Evolutionary conservation across 2,888 invertebrate species (phyloP).

Genomic region (Drosophila mulleri): DNA sequence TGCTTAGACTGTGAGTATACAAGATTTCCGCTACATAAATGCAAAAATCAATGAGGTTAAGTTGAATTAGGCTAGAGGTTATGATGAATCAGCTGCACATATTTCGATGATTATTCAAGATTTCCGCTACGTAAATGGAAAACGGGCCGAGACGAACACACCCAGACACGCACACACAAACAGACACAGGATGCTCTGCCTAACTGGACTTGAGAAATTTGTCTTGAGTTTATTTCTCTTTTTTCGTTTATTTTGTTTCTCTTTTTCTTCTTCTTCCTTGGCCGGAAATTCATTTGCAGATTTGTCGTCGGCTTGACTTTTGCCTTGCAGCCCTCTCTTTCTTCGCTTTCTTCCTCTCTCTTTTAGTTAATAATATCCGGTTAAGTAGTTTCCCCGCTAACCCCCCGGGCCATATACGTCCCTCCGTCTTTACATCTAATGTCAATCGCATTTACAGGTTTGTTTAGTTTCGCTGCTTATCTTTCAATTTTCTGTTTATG

Average conservation of each 20-base stretch:
- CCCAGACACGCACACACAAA: background rate
- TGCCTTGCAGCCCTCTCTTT: background rate
- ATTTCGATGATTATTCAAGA: conserved; percentile 34
- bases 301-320: conserved; percentile 29
- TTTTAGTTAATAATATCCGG: conserved; percentile 50
- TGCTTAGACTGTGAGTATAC: background rate
- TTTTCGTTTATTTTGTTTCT: background rate
- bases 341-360: background rate
- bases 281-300: conserved; percentile 61
- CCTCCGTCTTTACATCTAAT: background rate
- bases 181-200: background rate
- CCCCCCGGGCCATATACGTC: background rate
- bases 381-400: conserved; percentile 7
- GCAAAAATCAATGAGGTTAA: conserved; percentile 18
- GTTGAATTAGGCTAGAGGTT: conserved; percentile 9
- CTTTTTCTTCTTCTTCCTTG: conserved; percentile 10
- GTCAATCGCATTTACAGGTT: conserved; percentile 1
- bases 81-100: conserved; percentile 18
- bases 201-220: conserved; percentile 30
- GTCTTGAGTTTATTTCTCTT: conserved; percentile 31
- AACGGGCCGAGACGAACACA: conserved; percentile 2
- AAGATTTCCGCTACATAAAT: conserved; percentile 12
- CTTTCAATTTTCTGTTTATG: conserved; percentile 36
- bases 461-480: conserved; percentile 27
- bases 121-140: conserved; percentile 52